Evolutionary conservation across 2,113 vertebrate species (phyloP).

Genomic region (Polypterus bichir): DNA sequence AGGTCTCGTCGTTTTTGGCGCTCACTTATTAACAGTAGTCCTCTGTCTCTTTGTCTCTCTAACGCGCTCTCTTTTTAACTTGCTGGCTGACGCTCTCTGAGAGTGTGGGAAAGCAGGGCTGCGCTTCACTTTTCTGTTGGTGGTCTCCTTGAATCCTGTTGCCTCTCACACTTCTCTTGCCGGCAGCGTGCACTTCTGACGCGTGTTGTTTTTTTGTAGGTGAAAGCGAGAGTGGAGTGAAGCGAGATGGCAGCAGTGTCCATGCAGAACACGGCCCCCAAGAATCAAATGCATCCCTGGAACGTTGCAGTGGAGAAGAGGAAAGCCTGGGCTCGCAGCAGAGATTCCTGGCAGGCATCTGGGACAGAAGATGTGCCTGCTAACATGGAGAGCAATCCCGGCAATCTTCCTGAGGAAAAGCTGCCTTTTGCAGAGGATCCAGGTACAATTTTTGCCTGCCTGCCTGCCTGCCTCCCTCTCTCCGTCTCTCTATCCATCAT

Average conservation of each 20-base stretch:
- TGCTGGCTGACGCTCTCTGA: too few species aligned
- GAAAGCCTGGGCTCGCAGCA: constrained; percentile 80
- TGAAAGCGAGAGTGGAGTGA: constrained; percentile 13
- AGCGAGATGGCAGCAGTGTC: constrained; percentile 17
- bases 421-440: constrained; percentile 33
- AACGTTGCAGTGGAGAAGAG: constrained; percentile 51
- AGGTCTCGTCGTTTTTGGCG: too few species aligned
- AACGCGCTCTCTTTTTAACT: too few species aligned
- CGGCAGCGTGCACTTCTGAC: too few species aligned
- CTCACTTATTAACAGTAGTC: too few species aligned
- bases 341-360: constrained; percentile 72
- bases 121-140: too few species aligned
- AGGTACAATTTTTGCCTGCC: constrained; percentile 33
- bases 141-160: too few species aligned
- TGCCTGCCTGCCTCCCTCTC: not conserved
- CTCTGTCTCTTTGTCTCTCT: too few species aligned
- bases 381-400: constrained; percentile 32
- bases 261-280: constrained; percentile 45
- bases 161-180: too few species aligned
- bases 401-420: constrained; percentile 27
- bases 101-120: too few species aligned
- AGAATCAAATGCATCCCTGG: constrained; percentile 41
- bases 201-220: constrained; percentile 12
- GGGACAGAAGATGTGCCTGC: constrained; percentile 52
- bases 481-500: not conserved